A percentile compares a stretch with the other conserved stretches of the same genome.
phyloP scores from a whole-genome alignment of 1,140 invertebrate species.

The Andrena cerasifolii region DNA sequence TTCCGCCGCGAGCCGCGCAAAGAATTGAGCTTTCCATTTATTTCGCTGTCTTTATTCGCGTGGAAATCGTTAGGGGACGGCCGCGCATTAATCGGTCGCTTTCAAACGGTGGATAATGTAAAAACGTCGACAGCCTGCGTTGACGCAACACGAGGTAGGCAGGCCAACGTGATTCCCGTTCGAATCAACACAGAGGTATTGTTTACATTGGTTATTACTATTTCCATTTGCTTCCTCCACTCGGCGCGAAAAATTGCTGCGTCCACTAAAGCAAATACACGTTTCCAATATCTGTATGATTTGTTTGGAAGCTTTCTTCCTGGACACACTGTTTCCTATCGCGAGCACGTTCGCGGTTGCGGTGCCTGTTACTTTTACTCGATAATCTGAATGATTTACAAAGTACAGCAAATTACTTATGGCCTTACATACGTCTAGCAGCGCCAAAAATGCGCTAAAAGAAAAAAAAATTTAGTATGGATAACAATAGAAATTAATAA shows the following conservation, averaged over 20 bases:
- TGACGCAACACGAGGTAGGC: background rate
- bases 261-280: background rate
- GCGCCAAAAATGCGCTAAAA: too few species aligned
- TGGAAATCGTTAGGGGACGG: background rate
- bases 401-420: too few species aligned
- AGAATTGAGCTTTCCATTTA: background rate
- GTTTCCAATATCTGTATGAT: background rate
- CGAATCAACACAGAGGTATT: background rate
- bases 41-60: background rate
- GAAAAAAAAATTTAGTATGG: too few species aligned
- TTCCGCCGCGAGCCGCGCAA: background rate
- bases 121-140: background rate
- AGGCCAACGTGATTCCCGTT: background rate
- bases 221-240: background rate
- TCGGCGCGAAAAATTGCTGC: background rate
- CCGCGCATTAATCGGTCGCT: background rate
- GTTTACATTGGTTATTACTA: background rate
- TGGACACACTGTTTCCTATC: background rate
- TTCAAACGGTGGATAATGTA: background rate
- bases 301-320: background rate
- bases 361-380: too few species aligned
- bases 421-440: too few species aligned
- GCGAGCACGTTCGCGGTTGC: too few species aligned
- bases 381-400: too few species aligned
- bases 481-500: too few species aligned